A percentile compares a stretch with the other conserved stretches of the same genome.
Evolutionary conservation across 1,140 invertebrate species (phyloP).

Genomic region (Nymphalis io): DNA sequence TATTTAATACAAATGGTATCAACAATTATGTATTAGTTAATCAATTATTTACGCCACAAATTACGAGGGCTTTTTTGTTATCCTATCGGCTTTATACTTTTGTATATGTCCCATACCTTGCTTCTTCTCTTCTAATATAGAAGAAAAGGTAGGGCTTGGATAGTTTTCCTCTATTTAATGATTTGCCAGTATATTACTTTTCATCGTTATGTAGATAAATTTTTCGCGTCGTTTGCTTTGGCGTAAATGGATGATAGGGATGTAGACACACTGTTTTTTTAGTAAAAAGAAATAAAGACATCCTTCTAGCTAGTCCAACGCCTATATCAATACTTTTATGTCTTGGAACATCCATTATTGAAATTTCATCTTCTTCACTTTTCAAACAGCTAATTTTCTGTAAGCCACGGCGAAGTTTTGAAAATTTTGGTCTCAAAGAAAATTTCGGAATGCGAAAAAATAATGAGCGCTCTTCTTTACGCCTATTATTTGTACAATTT

Average conservation of each 20-base stretch:
- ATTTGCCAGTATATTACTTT: background rate
- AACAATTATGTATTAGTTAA: too few relatives aligned
- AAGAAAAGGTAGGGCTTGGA: background rate
- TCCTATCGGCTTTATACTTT: background rate
- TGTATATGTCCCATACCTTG: background rate
- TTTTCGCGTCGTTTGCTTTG: conserved; percentile 67
- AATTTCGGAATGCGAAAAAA: conserved; percentile 50
- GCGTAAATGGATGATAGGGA: conserved; percentile 73
- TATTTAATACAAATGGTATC: too few relatives aligned
- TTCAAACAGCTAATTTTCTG: conserved; percentile 63
- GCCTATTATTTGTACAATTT: conserved; percentile 37
- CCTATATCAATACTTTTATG: conserved; percentile 71
- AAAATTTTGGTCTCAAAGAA: conserved; percentile 48
- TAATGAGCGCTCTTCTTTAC: conserved; percentile 29
- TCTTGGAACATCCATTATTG: conserved; percentile 57
- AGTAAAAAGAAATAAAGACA: conserved; percentile 71
- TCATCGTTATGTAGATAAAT: conserved; percentile 54
- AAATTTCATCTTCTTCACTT: conserved; percentile 52
- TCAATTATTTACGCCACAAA: too few relatives aligned
- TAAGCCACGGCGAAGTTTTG: conserved; percentile 50
- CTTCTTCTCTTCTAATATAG: background rate
- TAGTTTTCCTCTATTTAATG: background rate
- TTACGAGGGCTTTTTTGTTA: background rate
- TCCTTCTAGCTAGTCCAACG: conserved; percentile 60
- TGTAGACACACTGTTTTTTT: conserved; percentile 64